phyloP scores from a whole-genome alignment of 2,888 invertebrate species.

The Phaedon cochleariae region DNA sequence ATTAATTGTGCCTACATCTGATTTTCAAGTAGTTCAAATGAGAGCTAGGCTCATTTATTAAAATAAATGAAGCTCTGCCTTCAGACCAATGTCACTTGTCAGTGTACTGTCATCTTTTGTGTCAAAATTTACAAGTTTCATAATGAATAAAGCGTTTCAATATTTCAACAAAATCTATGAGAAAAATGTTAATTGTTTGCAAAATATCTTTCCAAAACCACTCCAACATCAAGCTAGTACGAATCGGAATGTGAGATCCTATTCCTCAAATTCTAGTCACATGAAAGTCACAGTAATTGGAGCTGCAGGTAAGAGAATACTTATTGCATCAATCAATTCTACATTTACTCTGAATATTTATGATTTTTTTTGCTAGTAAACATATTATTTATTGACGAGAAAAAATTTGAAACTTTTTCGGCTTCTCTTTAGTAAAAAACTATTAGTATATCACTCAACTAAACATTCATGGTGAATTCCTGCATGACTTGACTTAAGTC shows the following conservation, averaged over 20 bases:
- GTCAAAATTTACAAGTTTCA: conserved; percentile 27
- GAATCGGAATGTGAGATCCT: conserved; percentile 11
- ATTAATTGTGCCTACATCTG: no score
- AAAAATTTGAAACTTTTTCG: no score
- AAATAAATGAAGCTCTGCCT: neutral
- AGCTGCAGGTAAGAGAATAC: conserved; percentile 45
- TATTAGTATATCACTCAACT: no score
- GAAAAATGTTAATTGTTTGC: neutral
- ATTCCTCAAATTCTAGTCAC: conserved; percentile 24
- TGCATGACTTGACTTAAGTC: no score
- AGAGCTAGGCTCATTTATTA: neutral
- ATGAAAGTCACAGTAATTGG: conserved; percentile 52
- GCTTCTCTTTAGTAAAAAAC: no score
- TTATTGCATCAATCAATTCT: neutral
- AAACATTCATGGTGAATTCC: no score
- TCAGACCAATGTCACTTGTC: neutral
- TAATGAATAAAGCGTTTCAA: conserved; percentile 25
- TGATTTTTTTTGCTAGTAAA: no score
- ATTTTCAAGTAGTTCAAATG: conserved; percentile 2
- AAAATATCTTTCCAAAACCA: conserved; percentile 1
- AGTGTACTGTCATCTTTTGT: neutral
- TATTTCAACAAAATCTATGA: conserved; percentile 13
- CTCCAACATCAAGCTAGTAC: neutral
- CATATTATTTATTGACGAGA: no score
- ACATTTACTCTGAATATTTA: no score